Evolutionary conservation across 2,113 vertebrate genomes (phyloP).

Genomic region (Nesoenas mayeri): DNA sequence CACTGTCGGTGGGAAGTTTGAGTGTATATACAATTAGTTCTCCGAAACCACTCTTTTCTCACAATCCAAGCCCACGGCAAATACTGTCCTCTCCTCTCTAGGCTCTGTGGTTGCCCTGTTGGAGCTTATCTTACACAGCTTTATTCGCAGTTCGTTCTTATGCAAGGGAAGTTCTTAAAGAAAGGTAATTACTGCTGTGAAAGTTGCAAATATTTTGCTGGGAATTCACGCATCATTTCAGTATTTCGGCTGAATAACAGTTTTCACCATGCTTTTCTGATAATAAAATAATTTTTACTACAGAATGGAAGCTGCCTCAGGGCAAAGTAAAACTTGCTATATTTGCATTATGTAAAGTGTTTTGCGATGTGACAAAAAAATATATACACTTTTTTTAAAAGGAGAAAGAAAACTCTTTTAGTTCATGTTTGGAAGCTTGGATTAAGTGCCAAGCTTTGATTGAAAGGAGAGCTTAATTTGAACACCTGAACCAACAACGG

Average conservation of each 20-base stretch:
- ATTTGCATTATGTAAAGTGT: neutral
- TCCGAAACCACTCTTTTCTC: neutral
- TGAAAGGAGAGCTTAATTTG: conserved; percentile 44
- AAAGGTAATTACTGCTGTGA: neutral
- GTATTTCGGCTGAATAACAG: neutral
- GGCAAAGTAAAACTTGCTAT: conserved; percentile 6
- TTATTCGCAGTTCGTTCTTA: neutral
- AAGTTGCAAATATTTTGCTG: neutral
- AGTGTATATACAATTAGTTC: neutral
- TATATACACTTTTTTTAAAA: neutral
- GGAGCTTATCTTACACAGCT: neutral
- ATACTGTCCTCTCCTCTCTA: neutral
- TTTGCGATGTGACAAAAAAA: conserved; percentile 29
- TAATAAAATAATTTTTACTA: neutral
- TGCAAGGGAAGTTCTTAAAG: neutral
- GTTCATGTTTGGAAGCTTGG: neutral
- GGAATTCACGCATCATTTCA: neutral
- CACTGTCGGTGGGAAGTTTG: neutral
- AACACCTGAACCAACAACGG: conserved; percentile 63
- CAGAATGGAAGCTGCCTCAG: neutral
- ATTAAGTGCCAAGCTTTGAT: conserved; percentile 26
- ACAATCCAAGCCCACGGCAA: neutral
- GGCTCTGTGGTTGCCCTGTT: neutral
- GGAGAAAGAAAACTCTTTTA: neutral
- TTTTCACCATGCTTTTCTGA: neutral